These are phyloP conservation scores for Tragelaphus strepsiceros DNA, from an alignment of 2,113 vertebrate species.

Conservation along the genomic window DNA sequence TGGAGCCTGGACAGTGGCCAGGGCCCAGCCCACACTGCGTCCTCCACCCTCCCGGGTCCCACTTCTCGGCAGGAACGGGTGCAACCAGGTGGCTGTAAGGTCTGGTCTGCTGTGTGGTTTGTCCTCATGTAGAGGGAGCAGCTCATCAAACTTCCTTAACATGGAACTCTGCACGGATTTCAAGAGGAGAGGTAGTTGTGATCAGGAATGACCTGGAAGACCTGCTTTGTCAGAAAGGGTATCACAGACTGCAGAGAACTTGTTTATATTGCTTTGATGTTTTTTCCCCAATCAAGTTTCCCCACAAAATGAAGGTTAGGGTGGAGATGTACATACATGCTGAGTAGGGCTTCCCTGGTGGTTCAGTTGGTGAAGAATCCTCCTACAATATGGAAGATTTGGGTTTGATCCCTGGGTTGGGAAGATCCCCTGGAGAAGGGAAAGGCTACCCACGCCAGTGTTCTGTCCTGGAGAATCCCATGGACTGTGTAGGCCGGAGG, in stretches of 20 bases:
- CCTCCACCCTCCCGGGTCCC: fast-evolving
- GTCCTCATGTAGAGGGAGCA: background rate
- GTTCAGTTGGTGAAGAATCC: too few relatives aligned
- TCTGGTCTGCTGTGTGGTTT: background rate
- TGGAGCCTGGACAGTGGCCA: background rate
- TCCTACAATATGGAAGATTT: too few relatives aligned
- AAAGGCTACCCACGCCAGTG: too few relatives aligned
- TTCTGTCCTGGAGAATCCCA: too few relatives aligned
- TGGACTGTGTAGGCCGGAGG: too few relatives aligned
- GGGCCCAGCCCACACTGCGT: fast-evolving
- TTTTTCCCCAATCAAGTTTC: background rate
- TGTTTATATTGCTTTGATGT: background rate
- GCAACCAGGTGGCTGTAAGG: background rate
- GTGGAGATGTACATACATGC: too few relatives aligned
- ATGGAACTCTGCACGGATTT: background rate
- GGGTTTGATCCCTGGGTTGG: too few relatives aligned
- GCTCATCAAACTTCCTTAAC: background rate
- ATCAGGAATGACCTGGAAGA: background rate
- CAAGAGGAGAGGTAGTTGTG: background rate
- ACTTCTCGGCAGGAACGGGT: fast-evolving
- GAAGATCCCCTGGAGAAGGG: too few relatives aligned
- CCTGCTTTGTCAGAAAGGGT: background rate
- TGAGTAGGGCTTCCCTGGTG: background rate
- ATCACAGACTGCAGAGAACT: background rate
- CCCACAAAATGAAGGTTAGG: fast-evolving